Conservation (phyloP, 2,113 vertebrate species). For the Bagarius yarrelli region DNA sequence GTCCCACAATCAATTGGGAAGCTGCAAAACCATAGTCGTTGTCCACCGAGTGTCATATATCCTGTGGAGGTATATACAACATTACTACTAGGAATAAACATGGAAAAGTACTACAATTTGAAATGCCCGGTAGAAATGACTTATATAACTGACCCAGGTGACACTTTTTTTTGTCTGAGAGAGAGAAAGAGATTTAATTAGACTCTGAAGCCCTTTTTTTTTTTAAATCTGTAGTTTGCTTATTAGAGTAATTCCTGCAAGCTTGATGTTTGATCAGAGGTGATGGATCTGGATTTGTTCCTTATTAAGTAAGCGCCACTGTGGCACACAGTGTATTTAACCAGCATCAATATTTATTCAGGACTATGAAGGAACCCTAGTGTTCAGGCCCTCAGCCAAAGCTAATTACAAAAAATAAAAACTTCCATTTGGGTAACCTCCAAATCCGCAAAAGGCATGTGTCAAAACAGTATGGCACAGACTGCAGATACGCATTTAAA, state of each 20-base stretch:
- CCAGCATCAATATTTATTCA: slow-evolving; percentile 68
- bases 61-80: background rate
- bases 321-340: slow-evolving; percentile 63
- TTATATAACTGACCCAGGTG: background rate
- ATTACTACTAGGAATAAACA: background rate
- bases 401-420: slow-evolving; percentile 42
- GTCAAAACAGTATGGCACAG: background rate
- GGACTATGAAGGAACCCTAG: slow-evolving; percentile 63
- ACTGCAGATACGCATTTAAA: background rate
- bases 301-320: slow-evolving; percentile 47
- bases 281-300: slow-evolving; percentile 14
- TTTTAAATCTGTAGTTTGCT: slow-evolving; percentile 2
- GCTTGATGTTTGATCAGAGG: background rate
- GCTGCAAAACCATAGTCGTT: background rate
- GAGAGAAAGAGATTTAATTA: background rate
- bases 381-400: slow-evolving; percentile 51
- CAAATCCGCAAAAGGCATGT: background rate
- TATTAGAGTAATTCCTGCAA: background rate
- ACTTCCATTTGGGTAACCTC: background rate
- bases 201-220: no score
- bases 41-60: background rate
- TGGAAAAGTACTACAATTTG: background rate
- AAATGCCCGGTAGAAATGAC: background rate
- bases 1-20: background rate
- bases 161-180: background rate